Percentiles rank a stretch among this genome's conserved stretches.
Evolutionary conservation across 2,113 vertebrate genomes (phyloP).

Genomic region (Tringa solitaria): DNA sequence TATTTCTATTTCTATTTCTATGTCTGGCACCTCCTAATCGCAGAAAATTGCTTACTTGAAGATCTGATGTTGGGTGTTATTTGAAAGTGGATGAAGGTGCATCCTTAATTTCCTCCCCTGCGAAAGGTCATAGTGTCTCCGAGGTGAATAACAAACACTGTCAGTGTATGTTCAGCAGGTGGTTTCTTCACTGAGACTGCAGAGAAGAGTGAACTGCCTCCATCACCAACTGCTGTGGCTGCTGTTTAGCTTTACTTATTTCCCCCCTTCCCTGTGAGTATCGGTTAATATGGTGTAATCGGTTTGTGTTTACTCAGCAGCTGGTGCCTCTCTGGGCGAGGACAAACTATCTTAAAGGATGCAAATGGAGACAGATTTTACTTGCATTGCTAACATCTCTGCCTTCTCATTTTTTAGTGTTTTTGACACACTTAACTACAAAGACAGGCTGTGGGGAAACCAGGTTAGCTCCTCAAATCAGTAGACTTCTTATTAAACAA

Average conservation of each 20-base stretch:
- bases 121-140: neutral
- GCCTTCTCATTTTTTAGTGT: neutral
- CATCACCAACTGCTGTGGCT: neutral
- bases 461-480: neutral
- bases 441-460: neutral
- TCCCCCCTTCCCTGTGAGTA: neutral
- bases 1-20: no score
- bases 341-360: neutral
- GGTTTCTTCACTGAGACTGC: neutral
- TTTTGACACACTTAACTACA: neutral
- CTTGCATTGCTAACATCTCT: neutral
- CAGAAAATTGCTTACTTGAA: neutral
- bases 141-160: neutral
- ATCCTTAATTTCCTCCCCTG: neutral
- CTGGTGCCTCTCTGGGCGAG: neutral
- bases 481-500: neutral
- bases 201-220: neutral
- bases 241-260: neutral
- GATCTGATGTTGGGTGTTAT: neutral
- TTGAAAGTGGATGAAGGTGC: neutral
- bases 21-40: neutral
- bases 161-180: conserved; percentile 14
- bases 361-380: neutral
- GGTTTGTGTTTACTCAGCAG: neutral
- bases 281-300: neutral